Evolutionary conservation across 2,888 invertebrate species (phyloP).

Genomic region (Cryptocephalus primarius): DNA sequence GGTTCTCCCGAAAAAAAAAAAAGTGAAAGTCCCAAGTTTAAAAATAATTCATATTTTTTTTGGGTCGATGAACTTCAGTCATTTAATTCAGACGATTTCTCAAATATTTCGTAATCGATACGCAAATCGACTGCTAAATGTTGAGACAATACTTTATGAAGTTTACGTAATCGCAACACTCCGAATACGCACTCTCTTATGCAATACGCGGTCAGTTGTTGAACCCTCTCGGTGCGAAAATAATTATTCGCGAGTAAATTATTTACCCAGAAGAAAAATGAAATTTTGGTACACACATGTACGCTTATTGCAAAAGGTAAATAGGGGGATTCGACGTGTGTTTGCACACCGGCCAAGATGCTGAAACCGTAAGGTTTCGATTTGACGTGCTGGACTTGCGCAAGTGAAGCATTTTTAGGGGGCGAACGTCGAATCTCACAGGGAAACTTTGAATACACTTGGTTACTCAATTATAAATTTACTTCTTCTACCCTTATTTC

Average conservation of each 20-base stretch:
- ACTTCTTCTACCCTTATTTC: too few species aligned
- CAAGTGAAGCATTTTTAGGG: too few species aligned
- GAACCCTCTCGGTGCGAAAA: slow-evolving; percentile 3
- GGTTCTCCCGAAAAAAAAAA: slow-evolving; percentile 23
- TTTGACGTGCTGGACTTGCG: too few species aligned
- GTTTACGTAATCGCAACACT: slow-evolving; percentile 17
- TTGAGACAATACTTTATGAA: slow-evolving; percentile 14
- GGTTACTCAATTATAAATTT: too few species aligned
- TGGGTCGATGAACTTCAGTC: slow-evolving; percentile 29
- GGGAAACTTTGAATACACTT: too few species aligned
- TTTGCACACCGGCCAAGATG: too few species aligned
- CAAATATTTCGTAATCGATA: slow-evolving; percentile 26
- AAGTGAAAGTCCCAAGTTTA: slow-evolving; percentile 33
- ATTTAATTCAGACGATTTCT: slow-evolving; percentile 27
- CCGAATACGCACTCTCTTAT: slow-evolving; percentile 14
- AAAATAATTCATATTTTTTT: slow-evolving; percentile 27
- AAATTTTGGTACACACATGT: too few species aligned
- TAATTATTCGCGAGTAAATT: not conserved
- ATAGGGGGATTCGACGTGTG: too few species aligned
- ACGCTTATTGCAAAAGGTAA: too few species aligned
- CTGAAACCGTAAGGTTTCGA: too few species aligned
- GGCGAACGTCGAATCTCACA: too few species aligned
- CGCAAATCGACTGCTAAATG: slow-evolving; percentile 19
- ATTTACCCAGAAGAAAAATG: not conserved
- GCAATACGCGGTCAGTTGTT: slow-evolving; percentile 4